Percentiles rank a stretch among this genome's conserved stretches.
Evolutionary conservation across 2,113 vertebrate species (phyloP).

Genomic region (Corythornis vintsioides): DNA sequence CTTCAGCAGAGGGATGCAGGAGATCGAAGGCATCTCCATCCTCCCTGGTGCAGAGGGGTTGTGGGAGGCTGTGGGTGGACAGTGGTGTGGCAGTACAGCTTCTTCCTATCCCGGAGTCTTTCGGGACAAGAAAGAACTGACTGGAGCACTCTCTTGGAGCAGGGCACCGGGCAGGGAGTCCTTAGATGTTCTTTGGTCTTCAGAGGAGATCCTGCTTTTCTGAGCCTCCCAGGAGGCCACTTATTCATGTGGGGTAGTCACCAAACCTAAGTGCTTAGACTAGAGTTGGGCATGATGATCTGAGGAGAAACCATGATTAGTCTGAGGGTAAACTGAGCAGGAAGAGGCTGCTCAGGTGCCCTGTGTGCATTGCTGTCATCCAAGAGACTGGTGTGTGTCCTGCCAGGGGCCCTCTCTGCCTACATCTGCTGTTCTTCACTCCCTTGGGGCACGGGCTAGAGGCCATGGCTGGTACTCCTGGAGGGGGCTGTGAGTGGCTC

Average conservation of each 20-base stretch:
- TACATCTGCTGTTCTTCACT: background rate
- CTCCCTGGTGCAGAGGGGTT: background rate
- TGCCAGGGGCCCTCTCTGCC: background rate
- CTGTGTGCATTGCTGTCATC: background rate
- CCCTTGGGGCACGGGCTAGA: background rate
- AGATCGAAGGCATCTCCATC: background rate
- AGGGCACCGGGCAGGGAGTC: background rate
- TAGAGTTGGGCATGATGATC: background rate
- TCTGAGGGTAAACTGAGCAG: background rate
- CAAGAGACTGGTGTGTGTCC: background rate
- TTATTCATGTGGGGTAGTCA: background rate
- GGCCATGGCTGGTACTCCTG: background rate
- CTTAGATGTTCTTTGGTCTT: background rate
- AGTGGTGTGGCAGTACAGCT: background rate
- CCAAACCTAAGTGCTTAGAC: background rate
- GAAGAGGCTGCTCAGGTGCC: background rate
- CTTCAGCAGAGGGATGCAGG: background rate
- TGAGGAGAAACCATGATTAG: background rate
- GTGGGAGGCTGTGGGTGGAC: background rate
- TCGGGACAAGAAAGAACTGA: background rate
- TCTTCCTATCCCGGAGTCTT: background rate
- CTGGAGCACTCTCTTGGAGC: background rate
- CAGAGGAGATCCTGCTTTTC: background rate
- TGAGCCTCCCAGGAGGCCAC: background rate
- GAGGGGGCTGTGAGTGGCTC: background rate